Percentiles rank a stretch among this genome's conserved stretches.
Evolutionary conservation across 2,113 vertebrate species (phyloP).

Genomic region (Podilymbus podiceps): DNA sequence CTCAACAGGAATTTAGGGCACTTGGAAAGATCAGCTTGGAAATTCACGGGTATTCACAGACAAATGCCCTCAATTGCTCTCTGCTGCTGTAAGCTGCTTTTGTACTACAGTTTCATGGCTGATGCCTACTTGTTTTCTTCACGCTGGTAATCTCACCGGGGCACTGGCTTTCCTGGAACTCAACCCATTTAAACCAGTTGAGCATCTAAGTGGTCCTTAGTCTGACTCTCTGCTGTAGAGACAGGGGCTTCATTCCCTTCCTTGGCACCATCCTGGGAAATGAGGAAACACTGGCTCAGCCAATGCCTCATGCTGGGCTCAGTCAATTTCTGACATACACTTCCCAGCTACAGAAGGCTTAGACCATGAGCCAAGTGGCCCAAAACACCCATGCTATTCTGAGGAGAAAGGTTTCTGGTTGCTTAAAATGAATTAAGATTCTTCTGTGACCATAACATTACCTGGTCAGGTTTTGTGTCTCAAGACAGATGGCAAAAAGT

Average conservation of each 20-base stretch:
- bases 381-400: not conserved
- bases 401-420: not conserved
- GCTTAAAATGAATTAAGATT: not conserved
- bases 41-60: not conserved
- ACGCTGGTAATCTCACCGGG: not conserved
- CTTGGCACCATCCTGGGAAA: not conserved
- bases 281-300: not conserved
- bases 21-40: constrained; percentile 20
- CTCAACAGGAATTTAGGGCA: constrained; percentile 39
- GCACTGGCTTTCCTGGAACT: not conserved
- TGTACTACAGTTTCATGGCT: not conserved
- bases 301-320: not conserved
- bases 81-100: constrained; percentile 34
- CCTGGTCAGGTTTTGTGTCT: not conserved
- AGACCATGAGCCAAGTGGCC: not conserved
- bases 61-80: constrained; percentile 45
- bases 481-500: not conserved
- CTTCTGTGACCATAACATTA: not conserved
- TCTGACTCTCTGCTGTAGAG: not conserved
- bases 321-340: not conserved
- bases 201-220: not conserved
- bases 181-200: not conserved
- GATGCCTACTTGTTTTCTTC: not conserved
- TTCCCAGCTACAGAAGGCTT: not conserved
- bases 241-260: not conserved